Evolutionary conservation across 2,888 invertebrate genomes (phyloP).

Genomic region (Volucella bombylans): DNA sequence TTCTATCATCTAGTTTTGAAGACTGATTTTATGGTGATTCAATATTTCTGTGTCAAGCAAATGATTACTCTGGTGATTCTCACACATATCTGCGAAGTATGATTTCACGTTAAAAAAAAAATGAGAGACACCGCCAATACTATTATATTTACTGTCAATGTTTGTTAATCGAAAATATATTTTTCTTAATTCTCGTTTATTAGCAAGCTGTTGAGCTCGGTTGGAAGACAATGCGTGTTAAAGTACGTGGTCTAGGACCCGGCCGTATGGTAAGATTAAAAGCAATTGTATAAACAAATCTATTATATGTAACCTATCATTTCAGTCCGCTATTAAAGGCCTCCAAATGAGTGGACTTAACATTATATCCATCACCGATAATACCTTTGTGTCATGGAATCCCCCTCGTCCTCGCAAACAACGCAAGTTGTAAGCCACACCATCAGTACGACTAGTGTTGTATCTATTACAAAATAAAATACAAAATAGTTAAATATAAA

Average conservation of each 20-base stretch:
- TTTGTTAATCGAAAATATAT: not conserved
- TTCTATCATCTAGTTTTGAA: no score
- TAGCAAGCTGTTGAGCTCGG: constrained; percentile 90
- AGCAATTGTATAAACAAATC: not conserved
- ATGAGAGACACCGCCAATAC: no score
- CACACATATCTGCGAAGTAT: no score
- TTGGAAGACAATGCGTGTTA: constrained; percentile 88
- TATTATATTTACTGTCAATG: no score
- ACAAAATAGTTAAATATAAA: constrained; percentile 47
- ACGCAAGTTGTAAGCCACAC: constrained; percentile 87
- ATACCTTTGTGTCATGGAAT: constrained; percentile 91
- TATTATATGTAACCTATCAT: constrained; percentile 75
- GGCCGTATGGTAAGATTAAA: constrained; percentile 90
- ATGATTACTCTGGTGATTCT: no score
- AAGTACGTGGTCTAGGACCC: constrained; percentile 92
- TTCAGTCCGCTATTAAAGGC: constrained; percentile 95
- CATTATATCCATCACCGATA: constrained; percentile 96
- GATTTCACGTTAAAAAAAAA: no score
- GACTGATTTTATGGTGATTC: no score
- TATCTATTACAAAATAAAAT: constrained; percentile 5
- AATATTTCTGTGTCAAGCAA: no score
- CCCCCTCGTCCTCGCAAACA: constrained; percentile 93
- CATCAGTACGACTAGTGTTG: not conserved
- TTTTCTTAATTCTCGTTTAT: constrained; percentile 73
- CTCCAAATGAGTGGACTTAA: constrained; percentile 95